Base-by-base conservation (phyloP, 2,113 vertebrate species). In the Xerus inauris region DNA sequence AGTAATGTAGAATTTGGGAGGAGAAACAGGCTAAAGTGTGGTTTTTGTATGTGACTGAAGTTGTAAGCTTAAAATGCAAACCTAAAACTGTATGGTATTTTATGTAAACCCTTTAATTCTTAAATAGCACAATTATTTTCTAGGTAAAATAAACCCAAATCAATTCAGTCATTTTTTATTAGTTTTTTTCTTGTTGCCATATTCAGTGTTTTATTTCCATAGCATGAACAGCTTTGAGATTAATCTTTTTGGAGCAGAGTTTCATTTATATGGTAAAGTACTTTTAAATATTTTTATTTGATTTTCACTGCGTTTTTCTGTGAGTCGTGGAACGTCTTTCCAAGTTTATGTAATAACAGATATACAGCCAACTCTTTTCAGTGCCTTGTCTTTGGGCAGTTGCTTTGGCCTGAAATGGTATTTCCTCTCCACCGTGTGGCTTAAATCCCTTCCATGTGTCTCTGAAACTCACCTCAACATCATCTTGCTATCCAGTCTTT, bases 171-270 rank as follows among this genome's bases (percentile, higher is more conserved):
- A 40, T 71, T 28, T 95, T 54, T 91, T 88, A 47, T 64, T 45
- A 57, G 75, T 67, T 80, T 35, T 26, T 59, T 24, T 90, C n/a
- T 26, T 32, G 13, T 71, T 32, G 57, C 49, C 72, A 69, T 49
- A 59, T 47, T 45, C 59, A 76, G 2, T 71, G 19, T 45, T 87
- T 49, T 76, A 86, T 85, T 91, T 86, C 83, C 89, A n/a, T 32
- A 80, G 65, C 42, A 38, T 76, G 77, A 92, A 89, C 30, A 35
- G 83, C 26, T 92, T 88, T 81, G 79, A 89, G 72, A 89, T 64
- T 64, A 72, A 76, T 94, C 73, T 71, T 64, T 77, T 72, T 75
- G 51, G 72, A 95, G 73, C 42, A 88, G n/a, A 94, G 12, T 19
- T 76, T 32, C 9, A 11, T 54, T 76, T 94, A 49, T 10, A 86